Evolutionary conservation across 2,797 vertebrate genomes (phyloP).

Genomic region (Erpetoichthys calabaricus): DNA sequence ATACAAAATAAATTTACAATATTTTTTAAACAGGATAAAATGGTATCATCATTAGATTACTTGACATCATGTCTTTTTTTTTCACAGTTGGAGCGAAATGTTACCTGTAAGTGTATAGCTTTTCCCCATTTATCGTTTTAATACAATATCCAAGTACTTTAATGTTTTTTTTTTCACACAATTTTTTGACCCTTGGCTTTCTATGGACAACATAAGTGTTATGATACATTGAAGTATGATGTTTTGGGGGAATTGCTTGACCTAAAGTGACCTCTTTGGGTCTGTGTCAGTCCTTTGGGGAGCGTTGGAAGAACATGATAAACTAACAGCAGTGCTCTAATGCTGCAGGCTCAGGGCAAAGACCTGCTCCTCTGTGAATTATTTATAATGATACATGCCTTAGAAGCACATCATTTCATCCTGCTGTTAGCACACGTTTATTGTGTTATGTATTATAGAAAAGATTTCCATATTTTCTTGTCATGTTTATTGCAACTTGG

Average conservation of each 20-base stretch:
- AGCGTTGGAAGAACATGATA: conserved; percentile 5
- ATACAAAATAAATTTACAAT: too few species aligned
- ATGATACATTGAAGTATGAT: conserved; percentile 5
- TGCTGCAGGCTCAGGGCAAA: conserved; percentile 4
- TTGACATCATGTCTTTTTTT: too few species aligned
- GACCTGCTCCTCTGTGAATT: conserved; percentile 8
- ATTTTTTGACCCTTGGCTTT: background rate
- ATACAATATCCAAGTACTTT: background rate
- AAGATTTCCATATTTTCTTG: too few species aligned
- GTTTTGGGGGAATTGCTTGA: conserved; percentile 8
- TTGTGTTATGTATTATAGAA: background rate
- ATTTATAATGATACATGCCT: conserved; percentile 6
- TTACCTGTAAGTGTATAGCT: too few species aligned
- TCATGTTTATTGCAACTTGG: too few species aligned
- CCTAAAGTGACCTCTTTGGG: conserved; percentile 2
- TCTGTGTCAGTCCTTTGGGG: conserved; percentile 8
- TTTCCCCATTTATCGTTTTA: background rate
- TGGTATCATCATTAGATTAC: too few species aligned
- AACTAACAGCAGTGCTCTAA: background rate
- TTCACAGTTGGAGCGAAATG: too few species aligned
- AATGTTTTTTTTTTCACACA: background rate
- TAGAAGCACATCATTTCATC: conserved; percentile 2
- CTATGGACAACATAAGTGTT: background rate
- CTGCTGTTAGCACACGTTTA: background rate
- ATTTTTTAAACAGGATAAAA: too few species aligned